Percentiles rank a stretch among this genome's conserved stretches.
Conservation (phyloP, 2,797 vertebrate genomes). For the Chelon labrosus region DNA sequence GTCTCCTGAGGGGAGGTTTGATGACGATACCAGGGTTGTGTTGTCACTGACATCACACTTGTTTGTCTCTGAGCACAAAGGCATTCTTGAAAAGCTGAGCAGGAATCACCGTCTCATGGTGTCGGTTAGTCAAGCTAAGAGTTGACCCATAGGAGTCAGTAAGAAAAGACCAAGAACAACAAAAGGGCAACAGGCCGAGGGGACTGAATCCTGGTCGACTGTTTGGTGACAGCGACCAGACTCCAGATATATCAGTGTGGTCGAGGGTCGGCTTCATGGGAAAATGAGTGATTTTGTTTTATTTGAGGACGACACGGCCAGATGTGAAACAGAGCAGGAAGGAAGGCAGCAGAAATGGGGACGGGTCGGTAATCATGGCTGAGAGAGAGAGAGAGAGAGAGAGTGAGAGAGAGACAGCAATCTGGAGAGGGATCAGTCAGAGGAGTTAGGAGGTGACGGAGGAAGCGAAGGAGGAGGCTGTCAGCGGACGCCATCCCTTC, state of each 20-base stretch:
- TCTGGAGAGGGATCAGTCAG: constrained; percentile 30
- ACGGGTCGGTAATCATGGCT: constrained; percentile 9
- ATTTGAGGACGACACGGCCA: constrained; percentile 13
- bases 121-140: background rate
- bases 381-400: constrained; percentile 6
- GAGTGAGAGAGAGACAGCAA: background rate
- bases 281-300: constrained; percentile 51
- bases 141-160: constrained; percentile 13
- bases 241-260: constrained; percentile 12
- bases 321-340: constrained; percentile 66
- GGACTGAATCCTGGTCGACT: constrained; percentile 12
- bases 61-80: constrained; percentile 25
- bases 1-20: background rate
- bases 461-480: constrained; percentile 13
- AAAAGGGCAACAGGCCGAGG: constrained; percentile 8
- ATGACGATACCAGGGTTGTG: background rate
- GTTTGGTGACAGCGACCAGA: constrained; percentile 1
- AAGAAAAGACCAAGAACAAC: constrained; percentile 5
- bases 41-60: constrained; percentile 6
- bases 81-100: constrained; percentile 11
- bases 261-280: constrained; percentile 21
- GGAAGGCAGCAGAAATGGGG: constrained; percentile 18
- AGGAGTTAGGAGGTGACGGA: constrained; percentile 27
- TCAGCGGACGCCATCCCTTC: constrained; percentile 1
- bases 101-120: constrained; percentile 13